These are phyloP conservation scores for Platyrinchus mystaceus DNA, from an alignment of 2,797 vertebrate genomes.

Conservation along the genomic window DNA sequence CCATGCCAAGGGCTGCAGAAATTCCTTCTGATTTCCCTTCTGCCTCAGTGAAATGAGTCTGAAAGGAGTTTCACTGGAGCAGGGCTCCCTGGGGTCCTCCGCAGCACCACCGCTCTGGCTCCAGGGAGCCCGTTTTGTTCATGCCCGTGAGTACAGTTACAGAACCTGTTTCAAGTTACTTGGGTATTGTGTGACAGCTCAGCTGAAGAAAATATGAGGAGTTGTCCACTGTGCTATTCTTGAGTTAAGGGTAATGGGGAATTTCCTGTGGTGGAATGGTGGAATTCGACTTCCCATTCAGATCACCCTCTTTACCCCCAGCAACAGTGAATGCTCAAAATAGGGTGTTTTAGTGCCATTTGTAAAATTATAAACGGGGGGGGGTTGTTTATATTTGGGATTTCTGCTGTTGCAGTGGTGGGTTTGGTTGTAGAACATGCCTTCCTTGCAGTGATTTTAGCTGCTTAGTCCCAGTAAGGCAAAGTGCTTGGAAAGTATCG, in stretches of 20 bases:
- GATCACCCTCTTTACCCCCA: background rate
- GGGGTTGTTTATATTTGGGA: background rate
- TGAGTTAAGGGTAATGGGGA: constrained; percentile 30
- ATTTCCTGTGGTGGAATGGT: constrained; percentile 41
- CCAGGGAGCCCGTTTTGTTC: background rate
- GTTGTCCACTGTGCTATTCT: constrained; percentile 29
- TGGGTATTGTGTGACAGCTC: background rate
- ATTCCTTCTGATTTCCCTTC: background rate
- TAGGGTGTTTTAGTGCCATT: background rate
- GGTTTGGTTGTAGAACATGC: background rate
- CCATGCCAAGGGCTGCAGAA: background rate
- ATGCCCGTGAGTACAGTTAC: background rate
- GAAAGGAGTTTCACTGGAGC: background rate
- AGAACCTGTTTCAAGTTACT: constrained; percentile 24
- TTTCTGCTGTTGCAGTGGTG: background rate
- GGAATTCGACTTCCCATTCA: background rate
- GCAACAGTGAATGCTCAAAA: background rate
- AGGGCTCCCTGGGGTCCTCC: background rate
- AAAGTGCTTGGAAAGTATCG: fast-evolving
- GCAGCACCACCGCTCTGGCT: background rate
- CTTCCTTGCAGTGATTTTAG: background rate
- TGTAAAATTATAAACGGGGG: background rate
- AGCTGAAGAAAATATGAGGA: constrained; percentile 45
- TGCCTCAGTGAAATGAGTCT: background rate
- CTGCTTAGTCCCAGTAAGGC: background rate